phyloP scores from a whole-genome alignment of 2,113 vertebrate species.

The Otocyon megalotis region DNA sequence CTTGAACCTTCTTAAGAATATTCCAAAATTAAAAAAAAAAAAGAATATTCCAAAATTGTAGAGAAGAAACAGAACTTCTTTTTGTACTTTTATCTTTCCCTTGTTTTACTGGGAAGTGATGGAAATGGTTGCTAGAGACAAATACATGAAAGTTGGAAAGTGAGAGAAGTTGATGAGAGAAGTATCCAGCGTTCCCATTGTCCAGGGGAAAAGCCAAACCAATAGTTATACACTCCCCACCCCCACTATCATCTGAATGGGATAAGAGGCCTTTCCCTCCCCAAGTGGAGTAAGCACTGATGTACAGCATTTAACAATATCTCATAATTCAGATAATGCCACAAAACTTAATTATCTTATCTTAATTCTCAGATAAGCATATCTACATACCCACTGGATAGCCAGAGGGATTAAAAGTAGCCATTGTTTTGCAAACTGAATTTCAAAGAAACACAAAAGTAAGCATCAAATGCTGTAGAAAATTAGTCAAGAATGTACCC shows the following conservation, averaged over 20 bases:
- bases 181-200: neutral
- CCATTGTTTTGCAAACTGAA: neutral
- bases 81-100: neutral
- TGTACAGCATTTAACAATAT: neutral
- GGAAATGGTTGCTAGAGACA: neutral
- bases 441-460: neutral
- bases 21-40: neutral
- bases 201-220: neutral
- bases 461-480: neutral
- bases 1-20: neutral
- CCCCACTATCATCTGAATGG: neutral
- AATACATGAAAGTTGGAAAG: neutral
- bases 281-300: neutral
- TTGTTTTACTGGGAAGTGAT: neutral
- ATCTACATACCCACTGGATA: neutral
- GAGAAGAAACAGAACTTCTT: neutral
- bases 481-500: neutral
- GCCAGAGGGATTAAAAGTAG: neutral
- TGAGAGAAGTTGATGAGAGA: neutral
- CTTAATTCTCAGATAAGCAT: neutral
- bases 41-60: neutral
- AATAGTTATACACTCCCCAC: neutral
- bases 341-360: neutral
- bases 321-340: neutral
- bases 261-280: neutral